phyloP scores from a whole-genome alignment of 2,113 vertebrate species.

The Heterotis niloticus region DNA sequence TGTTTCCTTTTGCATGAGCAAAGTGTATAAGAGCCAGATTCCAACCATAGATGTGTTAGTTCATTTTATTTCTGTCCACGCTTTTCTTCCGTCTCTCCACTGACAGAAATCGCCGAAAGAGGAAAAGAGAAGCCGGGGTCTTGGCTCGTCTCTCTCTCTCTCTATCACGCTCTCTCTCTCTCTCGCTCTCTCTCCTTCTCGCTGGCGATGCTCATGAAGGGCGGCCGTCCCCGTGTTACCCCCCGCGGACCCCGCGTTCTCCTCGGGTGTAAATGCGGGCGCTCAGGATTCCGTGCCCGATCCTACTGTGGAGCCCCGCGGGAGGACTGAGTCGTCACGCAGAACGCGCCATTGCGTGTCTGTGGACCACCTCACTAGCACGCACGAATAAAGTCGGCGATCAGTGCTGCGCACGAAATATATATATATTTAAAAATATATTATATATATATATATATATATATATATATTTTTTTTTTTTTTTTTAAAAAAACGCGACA shows the following conservation, averaged over 20 bases:
- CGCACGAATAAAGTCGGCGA: too few species aligned
- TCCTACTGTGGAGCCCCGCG: not conserved
- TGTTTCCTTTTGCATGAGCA: conserved; percentile 90
- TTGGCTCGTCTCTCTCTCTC: conserved; percentile 35
- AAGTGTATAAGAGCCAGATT: conserved; percentile 68
- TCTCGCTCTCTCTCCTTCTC: conserved; percentile 26
- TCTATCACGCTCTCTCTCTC: conserved; percentile 29
- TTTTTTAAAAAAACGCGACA: too few species aligned
- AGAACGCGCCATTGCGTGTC: too few species aligned
- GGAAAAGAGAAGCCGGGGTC: conserved; percentile 66
- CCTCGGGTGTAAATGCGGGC: too few species aligned
- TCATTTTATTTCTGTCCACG: conserved; percentile 34
- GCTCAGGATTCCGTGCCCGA: too few species aligned
- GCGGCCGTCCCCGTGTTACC: conserved; percentile 32
- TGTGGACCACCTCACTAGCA: too few species aligned
- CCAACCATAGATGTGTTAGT: conserved; percentile 73
- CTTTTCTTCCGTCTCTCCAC: conserved; percentile 51
- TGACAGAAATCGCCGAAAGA: conserved; percentile 68
- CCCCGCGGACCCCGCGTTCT: not conserved
- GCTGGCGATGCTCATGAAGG: conserved; percentile 30
- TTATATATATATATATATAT: too few species aligned
- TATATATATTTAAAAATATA: too few species aligned
- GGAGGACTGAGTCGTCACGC: too few species aligned
- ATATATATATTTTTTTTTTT: too few species aligned
- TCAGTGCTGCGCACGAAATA: too few species aligned